Percentiles rank a stretch among this genome's conserved stretches.
These are phyloP conservation scores for Latrodectus hesperus DNA, from an alignment of 2,888 invertebrate species.

Conservation along the genomic window DNA sequence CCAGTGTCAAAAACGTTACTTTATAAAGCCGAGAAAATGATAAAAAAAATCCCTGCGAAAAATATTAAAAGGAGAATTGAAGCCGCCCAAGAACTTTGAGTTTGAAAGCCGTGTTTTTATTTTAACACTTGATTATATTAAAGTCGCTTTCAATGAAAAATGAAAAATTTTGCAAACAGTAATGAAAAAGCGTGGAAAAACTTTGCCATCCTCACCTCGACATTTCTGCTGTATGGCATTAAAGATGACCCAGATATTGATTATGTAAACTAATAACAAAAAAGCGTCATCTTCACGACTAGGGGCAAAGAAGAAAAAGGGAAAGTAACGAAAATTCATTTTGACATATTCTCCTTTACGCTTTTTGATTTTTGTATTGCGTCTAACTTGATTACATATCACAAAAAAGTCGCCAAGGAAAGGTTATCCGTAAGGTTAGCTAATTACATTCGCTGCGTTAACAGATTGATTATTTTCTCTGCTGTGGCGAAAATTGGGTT, in stretches of 20 bases:
- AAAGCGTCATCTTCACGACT: background rate
- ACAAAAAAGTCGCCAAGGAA: slow-evolving; percentile 21
- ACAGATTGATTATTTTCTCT: slow-evolving; percentile 31
- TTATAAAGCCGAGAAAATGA: background rate
- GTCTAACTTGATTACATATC: slow-evolving; percentile 25
- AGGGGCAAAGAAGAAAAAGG: background rate
- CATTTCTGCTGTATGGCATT: slow-evolving; percentile 4
- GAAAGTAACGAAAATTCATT: slow-evolving; percentile 23
- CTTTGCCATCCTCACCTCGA: background rate
- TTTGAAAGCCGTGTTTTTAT: slow-evolving; percentile 1
- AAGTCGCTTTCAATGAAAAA: slow-evolving; percentile 7
- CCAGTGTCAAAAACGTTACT: too few species aligned
- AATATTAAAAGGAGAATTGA: background rate
- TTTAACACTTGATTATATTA: slow-evolving; percentile 12
- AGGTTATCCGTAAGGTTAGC: slow-evolving; percentile 41
- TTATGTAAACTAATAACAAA: slow-evolving; percentile 45
- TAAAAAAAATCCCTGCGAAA: background rate
- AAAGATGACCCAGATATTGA: slow-evolving; percentile 29
- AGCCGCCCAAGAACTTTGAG: too few species aligned
- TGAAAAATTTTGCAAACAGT: background rate
- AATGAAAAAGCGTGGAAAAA: slow-evolving; percentile 12
- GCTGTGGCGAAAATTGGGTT: slow-evolving; percentile 30
- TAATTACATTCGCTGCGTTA: slow-evolving; percentile 31
- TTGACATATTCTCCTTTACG: slow-evolving; percentile 40
- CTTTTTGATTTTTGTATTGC: slow-evolving; percentile 29